Conservation (phyloP, 1,140 invertebrate species). For the Acromyrmex charruanus region DNA sequence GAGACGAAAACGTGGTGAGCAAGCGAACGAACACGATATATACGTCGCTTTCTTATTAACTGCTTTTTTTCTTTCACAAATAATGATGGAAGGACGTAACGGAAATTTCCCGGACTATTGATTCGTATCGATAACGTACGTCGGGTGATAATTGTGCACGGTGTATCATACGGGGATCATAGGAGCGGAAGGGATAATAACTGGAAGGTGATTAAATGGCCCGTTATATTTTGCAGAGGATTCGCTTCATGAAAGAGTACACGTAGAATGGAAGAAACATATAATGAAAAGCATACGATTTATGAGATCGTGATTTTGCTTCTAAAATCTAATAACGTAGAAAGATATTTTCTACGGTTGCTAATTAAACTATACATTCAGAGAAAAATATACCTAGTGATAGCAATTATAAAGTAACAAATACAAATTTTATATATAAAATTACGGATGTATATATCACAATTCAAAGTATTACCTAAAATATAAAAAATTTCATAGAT, state of each 20-base stretch:
- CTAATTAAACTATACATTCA: background rate
- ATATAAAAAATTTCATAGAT: too few species aligned
- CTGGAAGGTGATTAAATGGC: constrained; percentile 1
- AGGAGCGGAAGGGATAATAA: constrained; percentile 30
- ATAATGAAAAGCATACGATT: background rate
- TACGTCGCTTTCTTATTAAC: constrained; percentile 58
- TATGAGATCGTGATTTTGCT: background rate
- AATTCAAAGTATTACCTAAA: too few species aligned
- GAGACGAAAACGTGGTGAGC: constrained; percentile 17
- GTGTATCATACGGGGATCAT: constrained; percentile 14
- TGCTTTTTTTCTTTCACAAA: constrained; percentile 39
- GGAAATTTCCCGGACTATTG: constrained; percentile 57
- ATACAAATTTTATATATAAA: too few species aligned
- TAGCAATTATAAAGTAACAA: too few species aligned
- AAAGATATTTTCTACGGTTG: background rate
- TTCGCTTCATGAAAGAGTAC: background rate
- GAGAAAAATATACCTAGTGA: too few species aligned
- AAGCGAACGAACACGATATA: constrained; percentile 21
- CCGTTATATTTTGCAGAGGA: constrained; percentile 32
- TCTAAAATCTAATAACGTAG: background rate
- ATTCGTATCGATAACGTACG: constrained; percentile 60
- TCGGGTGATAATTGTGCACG: constrained; percentile 48
- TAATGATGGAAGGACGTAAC: constrained; percentile 48
- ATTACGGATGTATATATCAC: too few species aligned
- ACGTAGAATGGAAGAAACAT: background rate